Percentiles rank a stretch among this genome's conserved stretches.
Evolutionary conservation across 2,888 invertebrate species (phyloP).

Genomic region (Saturnia pavonia): DNA sequence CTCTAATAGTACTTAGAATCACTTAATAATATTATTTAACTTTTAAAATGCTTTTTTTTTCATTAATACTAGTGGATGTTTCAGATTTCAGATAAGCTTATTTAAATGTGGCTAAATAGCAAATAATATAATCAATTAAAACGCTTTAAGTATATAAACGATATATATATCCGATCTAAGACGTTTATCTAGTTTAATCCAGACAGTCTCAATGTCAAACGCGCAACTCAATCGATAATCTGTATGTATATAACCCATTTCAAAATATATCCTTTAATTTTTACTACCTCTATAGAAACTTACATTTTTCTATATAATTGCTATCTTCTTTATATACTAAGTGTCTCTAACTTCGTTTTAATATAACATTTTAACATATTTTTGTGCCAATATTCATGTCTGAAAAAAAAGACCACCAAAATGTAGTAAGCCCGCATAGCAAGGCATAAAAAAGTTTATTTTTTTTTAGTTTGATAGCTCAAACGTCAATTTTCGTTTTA

Average conservation of each 20-base stretch:
- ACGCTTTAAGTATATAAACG: not conserved
- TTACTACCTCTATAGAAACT: not conserved
- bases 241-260: conserved; percentile 31
- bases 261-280: not conserved
- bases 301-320: no score
- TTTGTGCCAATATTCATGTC: no score
- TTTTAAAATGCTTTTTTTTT: not conserved
- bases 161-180: conserved; percentile 16
- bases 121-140: not conserved
- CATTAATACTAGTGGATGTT: not conserved
- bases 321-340: no score
- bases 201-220: conserved; percentile 25
- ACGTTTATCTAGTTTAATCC: conserved; percentile 30
- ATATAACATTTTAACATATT: no score
- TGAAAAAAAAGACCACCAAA: no score
- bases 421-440: no score
- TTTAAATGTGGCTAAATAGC: not conserved
- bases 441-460: no score
- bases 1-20: not conserved
- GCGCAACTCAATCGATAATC: conserved; percentile 28
- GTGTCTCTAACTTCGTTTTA: no score
- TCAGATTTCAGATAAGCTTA: not conserved
- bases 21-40: not conserved
- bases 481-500: no score
- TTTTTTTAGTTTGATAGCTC: no score